phyloP scores from a whole-genome alignment of 2,888 invertebrate genomes.

The Lydus trimaculatus region DNA sequence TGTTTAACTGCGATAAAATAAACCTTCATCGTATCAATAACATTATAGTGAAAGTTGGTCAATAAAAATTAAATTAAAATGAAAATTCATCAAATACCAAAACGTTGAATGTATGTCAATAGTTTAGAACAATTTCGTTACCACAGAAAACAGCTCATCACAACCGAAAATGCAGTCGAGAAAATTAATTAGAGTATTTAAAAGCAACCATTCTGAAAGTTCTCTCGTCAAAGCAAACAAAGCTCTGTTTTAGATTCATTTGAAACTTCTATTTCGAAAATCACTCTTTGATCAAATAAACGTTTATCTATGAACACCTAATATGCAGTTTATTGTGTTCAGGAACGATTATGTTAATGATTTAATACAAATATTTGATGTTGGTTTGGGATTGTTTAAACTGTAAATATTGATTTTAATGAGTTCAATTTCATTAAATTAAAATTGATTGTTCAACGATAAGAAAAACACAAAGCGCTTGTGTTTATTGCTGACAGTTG shows the following conservation, averaged over 20 bases:
- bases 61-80: conserved; percentile 16
- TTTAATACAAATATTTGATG: conserved; percentile 2
- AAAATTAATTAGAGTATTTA: conserved; percentile 10
- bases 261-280: not conserved
- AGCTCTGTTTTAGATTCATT: not conserved
- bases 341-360: not conserved
- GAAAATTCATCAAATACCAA: conserved; percentile 1
- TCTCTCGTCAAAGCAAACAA: not conserved
- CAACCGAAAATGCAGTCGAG: conserved; percentile 6
- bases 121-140: conserved; percentile 7
- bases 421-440: not conserved
- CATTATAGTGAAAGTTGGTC: not conserved
- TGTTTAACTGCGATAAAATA: not conserved
- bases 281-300: not conserved
- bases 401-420: not conserved
- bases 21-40: not conserved
- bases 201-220: conserved; percentile 3
- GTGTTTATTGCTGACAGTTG: not conserved
- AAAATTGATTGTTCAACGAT: not conserved
- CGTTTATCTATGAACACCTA: not conserved
- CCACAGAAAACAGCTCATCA: conserved; percentile 1
- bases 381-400: not conserved
- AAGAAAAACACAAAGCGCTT: not conserved
- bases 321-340: not conserved
- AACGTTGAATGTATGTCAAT: conserved; percentile 12